Evolutionary conservation across 2,113 vertebrate species (phyloP), one percentile per base, ranked within the genome.

Genomic region (Platysternon megacephalum): DNA sequence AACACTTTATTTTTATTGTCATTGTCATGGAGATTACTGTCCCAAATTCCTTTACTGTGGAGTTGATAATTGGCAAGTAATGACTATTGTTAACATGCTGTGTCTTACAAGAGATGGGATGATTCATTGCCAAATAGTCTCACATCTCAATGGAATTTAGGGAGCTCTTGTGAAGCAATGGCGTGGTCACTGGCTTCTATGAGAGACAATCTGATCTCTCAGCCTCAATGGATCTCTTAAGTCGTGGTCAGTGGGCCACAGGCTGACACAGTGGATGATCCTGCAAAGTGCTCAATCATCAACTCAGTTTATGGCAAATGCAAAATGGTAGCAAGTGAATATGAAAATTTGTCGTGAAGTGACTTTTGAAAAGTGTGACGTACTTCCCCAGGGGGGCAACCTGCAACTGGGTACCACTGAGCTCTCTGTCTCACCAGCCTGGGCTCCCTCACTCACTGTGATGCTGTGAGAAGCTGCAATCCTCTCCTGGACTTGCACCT

Each of bases 1-100:
- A 68, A 86, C 2, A 14, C 93, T 92, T 96, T 95, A 48, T 92
- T 93, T 82, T 93, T 90, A 10, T 39, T 93, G 42, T 87, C 46
- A 46, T 93, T 93, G 76, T 85, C 85, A 72, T 58, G 84, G 82
- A 8, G 29, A n/a, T 17, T 79, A 13, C 49, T 32, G 12, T 65
- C 79, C 4, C 83, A 4, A 4, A 35, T 35, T 80, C 52, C 74
- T 17, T 88, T 6, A 46, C 11, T 68, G 2, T 58, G 39, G n/a
- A n/a, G 44, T 65, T 61, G 29, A 79, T 39, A 17, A 44, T 79
- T 46, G 52, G 14, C 24, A 29, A 51, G 58, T 26, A 9, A 1
- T 35, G 5, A 0, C 0, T 82, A 74, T 68, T 32, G 79, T 87
- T 10, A 86, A 78, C 61, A 42, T 8, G 0, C 29, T 14, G 48